A percentile compares a stretch with the other conserved stretches of the same genome.
Conservation (phyloP, 2,113 vertebrate genomes). For the Pogonocichla stellata region DNA sequence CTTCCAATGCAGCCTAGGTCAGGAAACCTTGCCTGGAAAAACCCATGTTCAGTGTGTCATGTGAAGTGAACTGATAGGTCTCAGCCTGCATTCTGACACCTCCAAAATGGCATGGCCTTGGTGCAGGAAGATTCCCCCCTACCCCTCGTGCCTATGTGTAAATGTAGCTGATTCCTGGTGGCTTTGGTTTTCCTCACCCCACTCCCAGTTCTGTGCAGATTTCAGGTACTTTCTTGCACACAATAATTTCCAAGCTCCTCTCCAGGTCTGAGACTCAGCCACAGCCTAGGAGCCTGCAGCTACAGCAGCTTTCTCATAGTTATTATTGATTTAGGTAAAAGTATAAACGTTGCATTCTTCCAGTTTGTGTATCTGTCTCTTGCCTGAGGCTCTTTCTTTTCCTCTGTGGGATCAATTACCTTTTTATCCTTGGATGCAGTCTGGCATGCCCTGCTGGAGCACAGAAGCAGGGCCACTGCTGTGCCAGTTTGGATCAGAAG, state of each 20-base stretch:
- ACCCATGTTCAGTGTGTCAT: neutral
- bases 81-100: neutral
- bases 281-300: neutral
- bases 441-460: neutral
- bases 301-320: neutral
- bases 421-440: neutral
- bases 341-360: neutral
- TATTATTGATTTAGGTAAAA: constrained; percentile 34
- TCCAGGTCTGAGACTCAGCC: neutral
- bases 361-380: neutral
- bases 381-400: neutral
- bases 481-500: neutral
- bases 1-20: neutral
- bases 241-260: neutral
- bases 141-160: neutral
- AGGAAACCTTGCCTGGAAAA: neutral
- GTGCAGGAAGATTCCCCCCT: neutral
- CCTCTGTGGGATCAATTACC: constrained; percentile 48
- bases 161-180: neutral
- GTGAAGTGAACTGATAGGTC: neutral
- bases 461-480: neutral
- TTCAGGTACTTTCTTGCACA: neutral
- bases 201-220: neutral
- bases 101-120: neutral
- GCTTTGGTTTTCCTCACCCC: neutral